phyloP scores from a whole-genome alignment of 2,797 vertebrate species.

The Anguilla marmorata region DNA sequence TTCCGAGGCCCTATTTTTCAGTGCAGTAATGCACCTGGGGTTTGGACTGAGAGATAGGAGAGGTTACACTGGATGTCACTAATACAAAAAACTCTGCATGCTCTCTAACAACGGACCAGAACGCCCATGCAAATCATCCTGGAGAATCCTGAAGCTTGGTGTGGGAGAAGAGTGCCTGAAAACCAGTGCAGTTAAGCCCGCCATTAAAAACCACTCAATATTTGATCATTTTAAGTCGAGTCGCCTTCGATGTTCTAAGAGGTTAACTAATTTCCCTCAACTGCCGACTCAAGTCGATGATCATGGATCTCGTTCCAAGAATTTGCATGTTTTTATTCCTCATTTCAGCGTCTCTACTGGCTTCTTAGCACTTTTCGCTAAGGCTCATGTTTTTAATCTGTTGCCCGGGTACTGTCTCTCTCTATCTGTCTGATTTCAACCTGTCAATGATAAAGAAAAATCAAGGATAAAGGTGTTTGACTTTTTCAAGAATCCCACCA shows the following conservation, averaged over 20 bases:
- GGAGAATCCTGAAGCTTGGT: neutral
- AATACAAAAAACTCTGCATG: neutral
- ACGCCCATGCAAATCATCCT: neutral
- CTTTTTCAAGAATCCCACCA: neutral
- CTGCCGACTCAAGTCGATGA: neutral
- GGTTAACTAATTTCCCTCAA: neutral
- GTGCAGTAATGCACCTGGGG: neutral
- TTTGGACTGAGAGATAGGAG: neutral
- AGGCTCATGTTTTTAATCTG: neutral
- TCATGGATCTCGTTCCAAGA: neutral
- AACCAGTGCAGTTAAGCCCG: neutral
- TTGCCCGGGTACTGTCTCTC: neutral
- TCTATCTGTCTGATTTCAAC: neutral
- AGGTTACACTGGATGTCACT: neutral
- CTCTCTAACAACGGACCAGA: neutral
- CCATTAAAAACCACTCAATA: conserved; percentile 12
- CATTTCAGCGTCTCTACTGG: neutral
- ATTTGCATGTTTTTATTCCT: neutral
- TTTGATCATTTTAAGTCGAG: neutral
- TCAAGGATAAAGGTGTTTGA: neutral
- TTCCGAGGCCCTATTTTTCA: neutral
- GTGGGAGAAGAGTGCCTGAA: neutral
- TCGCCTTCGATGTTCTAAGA: neutral
- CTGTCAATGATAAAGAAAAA: neutral
- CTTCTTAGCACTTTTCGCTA: neutral